phyloP scores from a whole-genome alignment of 1,140 invertebrate species.

The Listronotus oregonensis region DNA sequence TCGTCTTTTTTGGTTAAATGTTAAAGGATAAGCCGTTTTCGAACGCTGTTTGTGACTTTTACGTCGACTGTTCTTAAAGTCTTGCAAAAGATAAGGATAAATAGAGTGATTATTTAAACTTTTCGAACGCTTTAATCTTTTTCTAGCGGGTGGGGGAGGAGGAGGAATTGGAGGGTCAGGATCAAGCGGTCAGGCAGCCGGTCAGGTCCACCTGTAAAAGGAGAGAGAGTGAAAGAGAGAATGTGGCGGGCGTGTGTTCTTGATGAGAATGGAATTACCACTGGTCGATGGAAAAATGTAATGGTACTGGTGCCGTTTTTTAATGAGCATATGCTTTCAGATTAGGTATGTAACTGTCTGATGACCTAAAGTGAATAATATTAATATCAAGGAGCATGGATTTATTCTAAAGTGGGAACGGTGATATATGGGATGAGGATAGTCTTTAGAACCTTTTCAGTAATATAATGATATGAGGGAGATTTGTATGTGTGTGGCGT shows the following conservation, averaged over 20 bases:
- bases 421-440: constrained; percentile 11
- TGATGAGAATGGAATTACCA: background rate
- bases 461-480: constrained; percentile 3
- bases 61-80: background rate
- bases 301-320: too few species aligned
- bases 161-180: constrained; percentile 15
- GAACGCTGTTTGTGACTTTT: background rate
- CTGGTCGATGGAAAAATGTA: background rate
- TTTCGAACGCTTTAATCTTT: constrained; percentile 32
- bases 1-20: constrained; percentile 1
- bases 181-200: constrained; percentile 31
- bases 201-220: constrained; percentile 41
- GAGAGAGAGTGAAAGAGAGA: constrained; percentile 25
- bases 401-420: background rate
- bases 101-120: constrained; percentile 9
- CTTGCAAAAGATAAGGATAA: constrained; percentile 2
- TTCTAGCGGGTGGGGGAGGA: constrained; percentile 29
- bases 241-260: background rate
- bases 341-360: too few species aligned
- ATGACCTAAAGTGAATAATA: background rate
- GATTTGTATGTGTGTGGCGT: too few species aligned
- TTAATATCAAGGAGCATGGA: background rate
- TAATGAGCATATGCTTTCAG: too few species aligned
- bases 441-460: constrained; percentile 22
- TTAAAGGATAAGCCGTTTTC: background rate